Conservation (phyloP, 2,888 invertebrate species). For the Stenodema calcarata region DNA sequence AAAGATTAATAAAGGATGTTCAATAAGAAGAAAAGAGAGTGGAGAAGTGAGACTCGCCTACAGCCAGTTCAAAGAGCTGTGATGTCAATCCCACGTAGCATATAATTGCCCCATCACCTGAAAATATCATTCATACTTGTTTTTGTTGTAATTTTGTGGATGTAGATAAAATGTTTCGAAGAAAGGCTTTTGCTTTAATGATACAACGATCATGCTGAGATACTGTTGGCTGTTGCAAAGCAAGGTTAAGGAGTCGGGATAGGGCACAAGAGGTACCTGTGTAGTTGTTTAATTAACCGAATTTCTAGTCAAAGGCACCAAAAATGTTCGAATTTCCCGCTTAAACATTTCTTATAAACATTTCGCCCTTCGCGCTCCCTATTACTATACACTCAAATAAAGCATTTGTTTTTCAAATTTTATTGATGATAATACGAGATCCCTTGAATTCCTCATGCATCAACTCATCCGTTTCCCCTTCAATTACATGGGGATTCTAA, state of each 20-base stretch:
- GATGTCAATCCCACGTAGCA: conserved; percentile 38
- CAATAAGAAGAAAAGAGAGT: neutral
- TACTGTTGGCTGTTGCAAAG: neutral
- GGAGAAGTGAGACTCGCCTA: conserved; percentile 29
- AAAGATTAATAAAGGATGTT: neutral
- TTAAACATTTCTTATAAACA: too few relatives aligned
- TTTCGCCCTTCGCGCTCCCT: too few relatives aligned
- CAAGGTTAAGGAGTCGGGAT: neutral
- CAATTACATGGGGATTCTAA: too few relatives aligned
- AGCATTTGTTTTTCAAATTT: too few relatives aligned
- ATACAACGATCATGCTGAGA: neutral
- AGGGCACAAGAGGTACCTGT: neutral
- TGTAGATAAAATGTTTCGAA: neutral
- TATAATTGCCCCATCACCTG: conserved; percentile 38
- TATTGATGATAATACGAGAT: too few relatives aligned
- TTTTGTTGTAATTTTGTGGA: conserved; percentile 30
- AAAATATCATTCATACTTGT: conserved; percentile 40
- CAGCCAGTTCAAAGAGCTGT: conserved; percentile 37
- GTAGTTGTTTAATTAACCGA: too few relatives aligned
- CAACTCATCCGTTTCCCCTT: too few relatives aligned
- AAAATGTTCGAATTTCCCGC: too few relatives aligned
- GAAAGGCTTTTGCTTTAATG: neutral
- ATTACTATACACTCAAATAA: too few relatives aligned
- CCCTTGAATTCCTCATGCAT: too few relatives aligned
- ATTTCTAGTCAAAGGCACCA: too few relatives aligned